phyloP scores from a whole-genome alignment of 2,888 invertebrate species.

The Dynastes hyllus region DNA sequence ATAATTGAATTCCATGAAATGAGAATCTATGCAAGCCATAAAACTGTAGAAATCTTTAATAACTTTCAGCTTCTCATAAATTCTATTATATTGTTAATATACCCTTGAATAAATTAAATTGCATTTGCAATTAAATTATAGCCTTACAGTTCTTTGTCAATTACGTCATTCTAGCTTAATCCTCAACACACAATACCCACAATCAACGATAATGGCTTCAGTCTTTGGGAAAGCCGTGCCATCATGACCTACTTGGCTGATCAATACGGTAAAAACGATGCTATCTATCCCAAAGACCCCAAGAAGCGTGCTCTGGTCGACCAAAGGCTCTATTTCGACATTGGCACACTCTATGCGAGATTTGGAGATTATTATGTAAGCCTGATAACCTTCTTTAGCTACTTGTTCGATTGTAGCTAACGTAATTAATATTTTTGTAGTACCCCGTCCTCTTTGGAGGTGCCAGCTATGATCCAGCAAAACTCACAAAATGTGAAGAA shows the following conservation, averaged over 20 bases:
- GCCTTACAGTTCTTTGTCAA: no score
- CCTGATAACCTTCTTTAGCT: conserved; percentile 56
- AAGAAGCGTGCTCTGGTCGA: conserved; percentile 85
- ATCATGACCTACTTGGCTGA: conserved; percentile 86
- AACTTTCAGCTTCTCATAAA: no score
- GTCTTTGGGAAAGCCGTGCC: conserved; percentile 89
- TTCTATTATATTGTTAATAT: no score
- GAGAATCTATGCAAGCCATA: no score
- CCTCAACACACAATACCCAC: conserved; percentile 91
- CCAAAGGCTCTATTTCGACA: conserved; percentile 86
- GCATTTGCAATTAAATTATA: no score
- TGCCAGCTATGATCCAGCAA: conserved; percentile 75
- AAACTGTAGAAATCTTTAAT: no score
- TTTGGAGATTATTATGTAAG: conserved; percentile 84
- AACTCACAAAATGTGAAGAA: conserved; percentile 80
- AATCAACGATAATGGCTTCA: conserved; percentile 86
- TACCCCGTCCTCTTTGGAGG: conserved; percentile 71
- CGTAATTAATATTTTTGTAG: conserved; percentile 54
- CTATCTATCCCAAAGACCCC: conserved; percentile 85
- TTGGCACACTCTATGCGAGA: conserved; percentile 82
- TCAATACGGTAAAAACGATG: conserved; percentile 86
- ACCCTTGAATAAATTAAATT: no score
- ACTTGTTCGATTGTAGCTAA: background rate
- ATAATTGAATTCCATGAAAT: no score
- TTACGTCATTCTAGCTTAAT: conserved; percentile 76